phyloP scores from a whole-genome alignment of 2,113 vertebrate genomes.

The Colius striatus region DNA sequence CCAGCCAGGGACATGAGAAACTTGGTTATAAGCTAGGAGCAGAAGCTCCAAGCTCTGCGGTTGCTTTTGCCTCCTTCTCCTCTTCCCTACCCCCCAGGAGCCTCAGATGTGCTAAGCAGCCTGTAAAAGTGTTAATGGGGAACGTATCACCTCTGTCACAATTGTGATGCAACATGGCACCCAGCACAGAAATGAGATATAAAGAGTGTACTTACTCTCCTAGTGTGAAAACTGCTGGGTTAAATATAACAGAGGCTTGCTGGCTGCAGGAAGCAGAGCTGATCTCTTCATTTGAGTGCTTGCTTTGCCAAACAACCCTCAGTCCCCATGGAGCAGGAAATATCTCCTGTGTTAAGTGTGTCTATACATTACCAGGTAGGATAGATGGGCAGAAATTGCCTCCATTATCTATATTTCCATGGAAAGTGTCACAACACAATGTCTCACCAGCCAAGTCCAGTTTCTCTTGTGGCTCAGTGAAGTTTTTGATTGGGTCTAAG shows the following conservation, averaged over 20 bases:
- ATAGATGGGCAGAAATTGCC: neutral
- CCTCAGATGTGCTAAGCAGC: conserved; percentile 51
- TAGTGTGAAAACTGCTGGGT: conserved; percentile 39
- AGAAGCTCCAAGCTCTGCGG: neutral
- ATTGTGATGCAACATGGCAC: neutral
- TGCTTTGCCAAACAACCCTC: conserved; percentile 29
- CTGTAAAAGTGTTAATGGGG: conserved; percentile 58
- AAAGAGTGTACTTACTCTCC: conserved; percentile 13
- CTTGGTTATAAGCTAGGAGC: neutral
- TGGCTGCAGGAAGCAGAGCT: neutral
- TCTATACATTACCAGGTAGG: neutral
- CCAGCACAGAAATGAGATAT: conserved; percentile 30
- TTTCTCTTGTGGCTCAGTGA: neutral
- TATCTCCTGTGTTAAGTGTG: neutral
- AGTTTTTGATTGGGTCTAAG: neutral
- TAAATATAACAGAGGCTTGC: conserved; percentile 20
- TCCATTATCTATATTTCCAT: neutral
- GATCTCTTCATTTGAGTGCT: conserved; percentile 54
- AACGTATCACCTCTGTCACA: conserved; percentile 18
- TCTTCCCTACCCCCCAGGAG: neutral
- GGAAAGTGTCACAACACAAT: neutral
- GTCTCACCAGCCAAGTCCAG: neutral
- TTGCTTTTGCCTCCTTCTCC: neutral
- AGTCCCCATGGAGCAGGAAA: neutral
- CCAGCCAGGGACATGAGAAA: neutral